Percentiles rank a stretch among this genome's conserved stretches.
phyloP scores from a whole-genome alignment of 30 jellyfish, hydroid and myxozoan species.

The Sanderia malayensis region DNA sequence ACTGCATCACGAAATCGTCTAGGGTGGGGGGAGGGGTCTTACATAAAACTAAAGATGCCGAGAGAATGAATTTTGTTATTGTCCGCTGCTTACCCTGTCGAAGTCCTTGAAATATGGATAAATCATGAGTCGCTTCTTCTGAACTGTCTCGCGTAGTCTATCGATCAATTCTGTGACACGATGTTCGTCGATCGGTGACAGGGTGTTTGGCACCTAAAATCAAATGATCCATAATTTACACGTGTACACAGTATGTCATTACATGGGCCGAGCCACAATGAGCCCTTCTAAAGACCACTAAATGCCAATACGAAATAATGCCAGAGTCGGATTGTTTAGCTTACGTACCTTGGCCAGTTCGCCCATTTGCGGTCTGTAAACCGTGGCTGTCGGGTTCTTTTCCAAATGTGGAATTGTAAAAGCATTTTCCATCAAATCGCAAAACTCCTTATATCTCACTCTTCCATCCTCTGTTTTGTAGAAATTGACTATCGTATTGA shows the following conservation, averaged over 20 bases:
- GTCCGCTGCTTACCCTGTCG: constrained; percentile 81
- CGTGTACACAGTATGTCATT: no score
- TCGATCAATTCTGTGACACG: constrained; percentile 46
- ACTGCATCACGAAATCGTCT: no score
- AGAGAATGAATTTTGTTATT: no score
- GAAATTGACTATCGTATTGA: constrained; percentile 59
- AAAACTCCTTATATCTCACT: constrained; percentile 83
- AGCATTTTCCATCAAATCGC: constrained; percentile 93
- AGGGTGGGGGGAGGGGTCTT: no score
- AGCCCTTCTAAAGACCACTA: no score
- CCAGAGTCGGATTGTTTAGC: no score
- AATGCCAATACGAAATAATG: no score
- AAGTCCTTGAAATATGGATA: constrained; percentile 93
- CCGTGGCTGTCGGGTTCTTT: constrained; percentile 85
- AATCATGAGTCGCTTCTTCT: constrained; percentile 74
- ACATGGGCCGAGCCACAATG: no score
- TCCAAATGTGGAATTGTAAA: constrained; percentile 87
- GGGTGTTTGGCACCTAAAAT: constrained; percentile 73
- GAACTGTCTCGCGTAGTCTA: constrained; percentile 71
- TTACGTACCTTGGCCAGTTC: constrained; percentile 91
- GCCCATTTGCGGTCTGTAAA: constrained; percentile 85
- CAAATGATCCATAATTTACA: no score
- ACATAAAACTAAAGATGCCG: no score
- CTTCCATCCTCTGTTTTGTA: constrained; percentile 87
- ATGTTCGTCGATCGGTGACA: constrained; percentile 72